Evolutionary conservation across 2,888 invertebrate genomes (phyloP).

Genomic region (Orchesella flavescens): DNA sequence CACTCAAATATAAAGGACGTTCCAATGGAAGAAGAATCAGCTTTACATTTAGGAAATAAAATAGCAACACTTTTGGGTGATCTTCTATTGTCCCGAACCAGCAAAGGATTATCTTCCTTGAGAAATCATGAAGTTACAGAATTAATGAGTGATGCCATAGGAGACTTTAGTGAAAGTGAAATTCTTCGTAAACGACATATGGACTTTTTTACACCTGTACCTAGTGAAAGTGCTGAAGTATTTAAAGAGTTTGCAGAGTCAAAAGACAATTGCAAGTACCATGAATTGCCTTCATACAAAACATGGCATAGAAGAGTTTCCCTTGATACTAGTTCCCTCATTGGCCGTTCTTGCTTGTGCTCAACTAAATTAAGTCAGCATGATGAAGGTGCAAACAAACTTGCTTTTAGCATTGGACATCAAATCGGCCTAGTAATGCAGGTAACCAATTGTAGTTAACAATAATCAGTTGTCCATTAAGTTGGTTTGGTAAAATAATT

Average conservation of each 20-base stretch:
- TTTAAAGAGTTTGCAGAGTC: conserved; percentile 24
- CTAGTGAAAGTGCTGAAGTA: conserved; percentile 14
- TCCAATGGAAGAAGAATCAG: conserved; percentile 51
- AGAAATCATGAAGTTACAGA: conserved; percentile 67
- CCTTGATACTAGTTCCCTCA: conserved; percentile 64
- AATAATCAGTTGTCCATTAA: neutral
- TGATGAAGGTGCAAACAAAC: conserved; percentile 58
- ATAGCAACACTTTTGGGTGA: conserved; percentile 69
- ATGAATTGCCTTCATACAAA: conserved; percentile 37
- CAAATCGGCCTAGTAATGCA: conserved; percentile 66
- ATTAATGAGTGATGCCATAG: conserved; percentile 69
- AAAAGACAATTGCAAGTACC: neutral
- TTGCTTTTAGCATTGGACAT: conserved; percentile 65
- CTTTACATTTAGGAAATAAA: conserved; percentile 59
- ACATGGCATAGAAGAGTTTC: conserved; percentile 62
- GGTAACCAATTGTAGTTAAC: no score
- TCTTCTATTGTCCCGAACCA: conserved; percentile 66
- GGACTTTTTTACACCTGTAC: conserved; percentile 9
- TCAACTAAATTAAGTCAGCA: conserved; percentile 60
- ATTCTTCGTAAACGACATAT: conserved; percentile 44
- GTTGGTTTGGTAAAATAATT: no score
- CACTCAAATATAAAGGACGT: conserved; percentile 16
- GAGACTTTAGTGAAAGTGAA: conserved; percentile 70
- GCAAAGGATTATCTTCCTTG: conserved; percentile 62
- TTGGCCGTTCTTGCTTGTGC: conserved; percentile 66